phyloP scores from a whole-genome alignment of 1,140 invertebrate species.

The Dermatophagoides farinae region DNA sequence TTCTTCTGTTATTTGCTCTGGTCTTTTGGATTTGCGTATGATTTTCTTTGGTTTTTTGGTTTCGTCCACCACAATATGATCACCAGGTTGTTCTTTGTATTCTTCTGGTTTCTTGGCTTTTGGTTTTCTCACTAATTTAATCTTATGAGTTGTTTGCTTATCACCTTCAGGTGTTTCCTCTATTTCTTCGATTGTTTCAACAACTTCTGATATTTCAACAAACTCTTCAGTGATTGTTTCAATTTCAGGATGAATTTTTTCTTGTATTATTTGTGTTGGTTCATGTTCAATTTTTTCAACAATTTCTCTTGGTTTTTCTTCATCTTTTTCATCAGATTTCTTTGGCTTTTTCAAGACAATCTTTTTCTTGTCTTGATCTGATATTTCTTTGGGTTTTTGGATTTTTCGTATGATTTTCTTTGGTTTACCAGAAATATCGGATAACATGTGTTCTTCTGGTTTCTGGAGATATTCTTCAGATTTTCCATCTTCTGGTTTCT shows the following conservation, averaged over 20 bases:
- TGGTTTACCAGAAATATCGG: not conserved
- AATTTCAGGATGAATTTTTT: too few species aligned
- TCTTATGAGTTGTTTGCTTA: too few species aligned
- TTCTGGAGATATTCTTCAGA: conserved; percentile 15
- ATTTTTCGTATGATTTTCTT: not conserved
- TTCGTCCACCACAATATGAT: conserved; percentile 19
- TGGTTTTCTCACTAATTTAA: too few species aligned
- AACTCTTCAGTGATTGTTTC: conserved; percentile 28
- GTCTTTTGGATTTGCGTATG: conserved; percentile 6
- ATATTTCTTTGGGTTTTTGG: not conserved
- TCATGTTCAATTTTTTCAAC: too few species aligned
- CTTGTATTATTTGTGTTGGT: too few species aligned
- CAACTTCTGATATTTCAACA: conserved; percentile 25
- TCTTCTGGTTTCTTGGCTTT: too few species aligned
- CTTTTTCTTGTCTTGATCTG: too few species aligned
- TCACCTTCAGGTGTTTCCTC: conserved; percentile 21
- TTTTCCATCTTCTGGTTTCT: conserved; percentile 32
- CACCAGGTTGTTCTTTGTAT: too few species aligned
- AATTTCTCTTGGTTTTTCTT: too few species aligned
- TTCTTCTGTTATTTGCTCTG: too few species aligned
- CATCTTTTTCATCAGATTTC: too few species aligned
- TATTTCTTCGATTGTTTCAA: conserved; percentile 24
- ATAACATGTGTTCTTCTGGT: not conserved
- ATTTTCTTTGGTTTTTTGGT: conserved; percentile 17
- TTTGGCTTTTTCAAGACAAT: too few species aligned